phyloP scores from a whole-genome alignment of 2,888 invertebrate genomes.

The Diachrysia chrysitis region DNA sequence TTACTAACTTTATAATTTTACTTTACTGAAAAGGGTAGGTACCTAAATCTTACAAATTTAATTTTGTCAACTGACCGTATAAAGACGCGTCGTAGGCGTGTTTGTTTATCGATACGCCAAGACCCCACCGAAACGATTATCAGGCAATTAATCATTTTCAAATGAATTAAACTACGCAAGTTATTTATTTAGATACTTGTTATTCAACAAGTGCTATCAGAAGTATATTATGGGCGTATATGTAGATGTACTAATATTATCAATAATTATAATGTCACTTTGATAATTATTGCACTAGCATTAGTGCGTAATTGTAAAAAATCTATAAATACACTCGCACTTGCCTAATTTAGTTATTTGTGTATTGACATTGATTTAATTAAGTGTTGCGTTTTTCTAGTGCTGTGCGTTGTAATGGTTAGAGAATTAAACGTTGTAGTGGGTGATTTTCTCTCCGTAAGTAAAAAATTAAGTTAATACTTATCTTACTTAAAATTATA shows the following conservation, averaged over 20 bases:
- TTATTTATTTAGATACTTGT: slow-evolving; percentile 34
- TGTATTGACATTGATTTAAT: slow-evolving; percentile 11
- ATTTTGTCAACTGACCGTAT: background rate
- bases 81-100: background rate
- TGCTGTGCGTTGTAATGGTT: slow-evolving; percentile 45
- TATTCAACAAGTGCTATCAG: slow-evolving; percentile 32
- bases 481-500: background rate
- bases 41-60: background rate
- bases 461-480: slow-evolving; percentile 14
- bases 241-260: slow-evolving; percentile 34
- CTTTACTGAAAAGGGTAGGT: too few species aligned
- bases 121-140: slow-evolving; percentile 42
- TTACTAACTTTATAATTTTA: too few species aligned
- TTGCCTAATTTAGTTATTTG: slow-evolving; percentile 19
- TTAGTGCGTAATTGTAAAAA: slow-evolving; percentile 16
- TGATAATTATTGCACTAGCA: slow-evolving; percentile 45
- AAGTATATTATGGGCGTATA: slow-evolving; percentile 23
- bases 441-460: slow-evolving; percentile 52
- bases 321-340: slow-evolving; percentile 26
- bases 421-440: slow-evolving; percentile 38
- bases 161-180: slow-evolving; percentile 20
- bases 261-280: slow-evolving; percentile 31
- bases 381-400: background rate
- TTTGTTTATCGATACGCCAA: slow-evolving; percentile 5
- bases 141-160: slow-evolving; percentile 15